Evolutionary conservation across 2,888 invertebrate species (phyloP), one percentile per base, ranked within the genome.

Genomic region (Pimpla rufipes): DNA sequence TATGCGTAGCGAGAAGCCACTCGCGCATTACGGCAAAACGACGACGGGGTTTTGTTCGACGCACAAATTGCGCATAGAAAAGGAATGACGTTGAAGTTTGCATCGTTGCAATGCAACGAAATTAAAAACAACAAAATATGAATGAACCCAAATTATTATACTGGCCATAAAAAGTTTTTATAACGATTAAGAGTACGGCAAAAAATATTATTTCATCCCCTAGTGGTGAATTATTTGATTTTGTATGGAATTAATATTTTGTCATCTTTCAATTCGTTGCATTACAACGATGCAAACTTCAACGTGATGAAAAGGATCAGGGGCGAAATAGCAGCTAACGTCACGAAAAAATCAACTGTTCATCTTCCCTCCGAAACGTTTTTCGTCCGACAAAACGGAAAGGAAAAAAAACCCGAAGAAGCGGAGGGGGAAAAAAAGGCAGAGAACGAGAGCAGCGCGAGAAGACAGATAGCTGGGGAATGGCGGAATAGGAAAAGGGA

Each of bases 401-500:
- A 42, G 29, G 40, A 35, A 57, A 1, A 10, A 40, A 21, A 71
- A 57, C 42, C 47, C 11, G 16, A 16, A 42, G 8, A 35, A 50
- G 18, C 6, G n/a, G n/a, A n/a, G n/a, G n/a, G 29, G 29, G 29
- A 29, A 62, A 62, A 74, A 52, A 29, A 18, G 29, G 18, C 16
- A 55, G 37, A 47, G 50, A 75, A 55, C 29, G 73, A 70, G 11
- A 81, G 77, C 45, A 73, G 67, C 45, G 47, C 45, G 47, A 59
- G 59, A 57, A 42, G 67, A 77, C 42, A 50, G 70, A 71, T 76
- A 40, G 55, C 18, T 29, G 45, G 11, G 50, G 75, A 75, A 82
- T 71, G 75, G 45, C 73, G 16, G 64, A 66, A 64, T 52, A 18
- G 81, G 75, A 68, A 78, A 64, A 42, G 52, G 42, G 62, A 66